phyloP scores from a whole-genome alignment of 1,140 invertebrate species.

The Maniola jurtina region DNA sequence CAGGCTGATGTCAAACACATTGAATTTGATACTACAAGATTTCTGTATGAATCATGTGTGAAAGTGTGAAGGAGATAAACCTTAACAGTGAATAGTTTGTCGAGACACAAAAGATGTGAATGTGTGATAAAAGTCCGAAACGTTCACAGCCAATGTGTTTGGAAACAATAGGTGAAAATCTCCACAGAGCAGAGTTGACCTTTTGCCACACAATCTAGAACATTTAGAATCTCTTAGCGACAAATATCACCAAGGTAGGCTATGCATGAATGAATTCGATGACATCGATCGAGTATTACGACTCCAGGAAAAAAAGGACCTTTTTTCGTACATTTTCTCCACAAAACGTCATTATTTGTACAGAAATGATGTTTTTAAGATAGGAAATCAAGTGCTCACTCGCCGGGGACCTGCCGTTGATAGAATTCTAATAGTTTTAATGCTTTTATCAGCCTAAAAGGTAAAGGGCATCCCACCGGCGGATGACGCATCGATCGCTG shows the following conservation, averaged over 20 bases:
- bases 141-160: conserved; percentile 43
- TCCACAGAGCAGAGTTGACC: conserved; percentile 34
- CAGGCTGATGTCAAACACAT: neutral
- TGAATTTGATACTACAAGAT: conserved; percentile 6
- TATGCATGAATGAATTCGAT: conserved; percentile 65
- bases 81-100: conserved; percentile 43
- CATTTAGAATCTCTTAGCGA: conserved; percentile 44
- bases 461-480: conserved; percentile 77
- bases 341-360: conserved; percentile 21
- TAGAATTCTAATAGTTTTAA: conserved; percentile 6
- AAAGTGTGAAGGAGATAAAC: conserved; percentile 39
- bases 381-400: conserved; percentile 1
- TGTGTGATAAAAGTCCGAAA: conserved; percentile 37
- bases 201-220: conserved; percentile 52
- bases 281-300: conserved; percentile 66
- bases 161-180: conserved; percentile 67
- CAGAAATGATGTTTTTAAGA: conserved; percentile 12
- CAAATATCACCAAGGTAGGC: conserved; percentile 49
- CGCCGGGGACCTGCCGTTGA: neutral
- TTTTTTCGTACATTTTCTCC: conserved; percentile 43
- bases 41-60: conserved; percentile 30
- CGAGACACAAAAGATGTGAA: conserved; percentile 39
- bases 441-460: conserved; percentile 35
- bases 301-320: conserved; percentile 48
- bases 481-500: conserved; percentile 80